Base-by-base conservation (phyloP, 2,797 vertebrate genomes). In the Mormyrus proboscirostris region DNA sequence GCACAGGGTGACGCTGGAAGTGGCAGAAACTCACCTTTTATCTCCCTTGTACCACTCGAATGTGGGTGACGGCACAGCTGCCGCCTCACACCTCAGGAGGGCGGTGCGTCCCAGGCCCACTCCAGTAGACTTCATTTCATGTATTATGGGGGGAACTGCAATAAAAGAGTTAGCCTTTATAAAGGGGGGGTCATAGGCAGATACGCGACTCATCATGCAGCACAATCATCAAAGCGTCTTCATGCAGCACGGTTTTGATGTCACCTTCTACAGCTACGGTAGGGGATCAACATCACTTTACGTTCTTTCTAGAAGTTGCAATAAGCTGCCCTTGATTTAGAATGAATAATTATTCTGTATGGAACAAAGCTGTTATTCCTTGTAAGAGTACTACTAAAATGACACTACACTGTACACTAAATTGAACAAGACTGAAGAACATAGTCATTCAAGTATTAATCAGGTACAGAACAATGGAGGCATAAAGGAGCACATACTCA, bases 31-130 rank as follows among this genome's bases (percentile, higher is more conserved):
- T 97, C 96, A 99, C 99, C 97, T 98, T 95, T 98, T 99, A 91
- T 99, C 99, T 90, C 98, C 98, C 95, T 95, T 99, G 96, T 96
- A 99, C 99, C 99, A 99, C 94, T 98, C 98, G 55, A 99, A 99
- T 69, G 93, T 89, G 0, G 99, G 98, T 92, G 95, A 93, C 50
- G 99, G 99, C 88, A 99, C 97, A 90, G 98, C 98, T 65, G 98
- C 97, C 85, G 97, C 97, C 95, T 99, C 99, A 0, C 99, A 99
- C 91, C 98, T 95, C 91, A 99, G 96, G 94, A 98, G 92, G 89
- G 97, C 98, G 3, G 96, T 96, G 93, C 97, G 97, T 90, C 98
- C 98, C 16, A 97, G 95, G 89, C 96, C 92, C 88, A 98, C 97
- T 22, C 96, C 96, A 33, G 97, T 95, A 90, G 96, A 97, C 95